Base-by-base conservation (phyloP, 1,140 invertebrate species). In the Lanistes nyassanus region DNA sequence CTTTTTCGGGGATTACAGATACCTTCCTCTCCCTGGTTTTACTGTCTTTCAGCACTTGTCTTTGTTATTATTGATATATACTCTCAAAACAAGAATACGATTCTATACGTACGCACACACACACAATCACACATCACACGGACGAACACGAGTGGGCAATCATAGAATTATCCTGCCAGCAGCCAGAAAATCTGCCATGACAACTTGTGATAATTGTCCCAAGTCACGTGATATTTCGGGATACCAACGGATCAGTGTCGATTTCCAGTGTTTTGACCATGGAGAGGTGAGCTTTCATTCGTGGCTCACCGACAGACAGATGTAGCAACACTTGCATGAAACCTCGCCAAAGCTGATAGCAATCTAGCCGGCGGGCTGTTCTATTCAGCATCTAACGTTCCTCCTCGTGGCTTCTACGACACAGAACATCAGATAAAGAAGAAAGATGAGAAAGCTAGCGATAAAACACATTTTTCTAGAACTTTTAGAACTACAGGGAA, bases 31-130 rank as follows among this genome's bases (percentile, higher is more conserved):
- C 39, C 13, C 5, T 42, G 39, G 13, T 42, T 42, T 42, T 13
- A 42, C 39, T 42, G 39, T 42, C 39, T 42, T n/a, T n/a, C n/a
- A 13, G 39, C 13, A 5, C 39, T 5, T 42, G 39, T 42, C 39
- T 42, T 42, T 13, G 42, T n/a, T 11, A 53, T 29, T 7, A n/a
- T 36, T 26, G 34, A 16, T 7, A 47, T 13, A n/a, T 64, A 19
- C 16, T 29, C 31, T 3, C 53, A 19, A 55, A 16, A 69, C 51
- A 68, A 65, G 13, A 34, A 58, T 53, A 60, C 58, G 39, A 55
- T 42, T 53, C 13, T 64, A 51, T 64, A 67, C 74, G 31, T 64
- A 62, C 60, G 36, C 58, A 62, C 53, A 11, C 53, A 53, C 65
- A 21, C 66, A 58, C 37, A 23, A 37, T 34, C 65, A 29, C 74